Base-by-base conservation (phyloP, 2,113 vertebrate genomes). In the Equus quagga region DNA sequence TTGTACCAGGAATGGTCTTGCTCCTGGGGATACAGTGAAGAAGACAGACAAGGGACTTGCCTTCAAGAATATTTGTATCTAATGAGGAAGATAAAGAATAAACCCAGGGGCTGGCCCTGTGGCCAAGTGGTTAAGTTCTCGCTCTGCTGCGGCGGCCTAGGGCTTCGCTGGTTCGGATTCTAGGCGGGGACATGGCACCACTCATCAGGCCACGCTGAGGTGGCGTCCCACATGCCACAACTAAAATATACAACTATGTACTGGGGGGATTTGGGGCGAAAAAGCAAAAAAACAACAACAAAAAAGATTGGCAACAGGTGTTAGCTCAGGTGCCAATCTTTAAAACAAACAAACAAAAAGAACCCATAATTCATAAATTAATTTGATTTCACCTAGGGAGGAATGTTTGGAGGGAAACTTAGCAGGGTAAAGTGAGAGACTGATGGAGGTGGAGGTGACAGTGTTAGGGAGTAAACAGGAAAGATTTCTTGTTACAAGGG, bases 361-460 rank as follows among this genome's bases (percentile, higher is more conserved):
- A 41, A 31, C 26, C 21, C 31, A 33, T 26, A 60, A 69, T 54
- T 24, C 17, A 0, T 72, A 28, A 11, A 60, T 26, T 60, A 17
- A 60, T 41, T 60, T 21, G 44, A 44, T 44, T 56, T 85, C 24
- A 36, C 19, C 15, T 0, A 49, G 67, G 21, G 56, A 51, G 9
- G 12, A 44, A 36, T 60, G 2, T 69, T 62, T 76, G 23, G 15
- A 46, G 72, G 60, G 65, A 72, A 41, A 8, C 54, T 2, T 36
- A 24, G 19, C 33, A 41, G 28, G n/a, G 31, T 15, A 3, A 24
- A 36, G 14, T 14, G 8, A 80, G 51, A 89, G 58, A 36, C 19
- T 8, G 28, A n/a, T 0, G 3, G 11, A 73, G 49, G 24, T 18
- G 2, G 64, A 49, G 33, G 6, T 11, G 5, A 19, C 26, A 6